Base-by-base conservation (phyloP, 2,888 invertebrate genomes). In the Glyphotaelius pellucidus region DNA sequence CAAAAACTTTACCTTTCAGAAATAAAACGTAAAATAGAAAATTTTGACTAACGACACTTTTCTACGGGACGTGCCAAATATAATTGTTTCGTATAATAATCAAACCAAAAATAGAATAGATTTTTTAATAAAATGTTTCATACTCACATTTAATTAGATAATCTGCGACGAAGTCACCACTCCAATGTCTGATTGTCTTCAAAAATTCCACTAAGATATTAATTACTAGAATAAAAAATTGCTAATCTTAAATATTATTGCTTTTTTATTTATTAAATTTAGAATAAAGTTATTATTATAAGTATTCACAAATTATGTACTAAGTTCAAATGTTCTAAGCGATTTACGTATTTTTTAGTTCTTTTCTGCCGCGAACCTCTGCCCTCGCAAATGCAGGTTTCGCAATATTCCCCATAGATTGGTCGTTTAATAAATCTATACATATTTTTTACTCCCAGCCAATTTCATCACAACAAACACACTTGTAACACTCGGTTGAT, bases 351-450 rank as follows among this genome's bases (percentile, higher is more conserved):
- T 67, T 90, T 90, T 84, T 67, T 90, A 79, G 52, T 90, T 79
- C 80, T 90, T 85, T 85, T 85, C 30, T 90, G 90, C 35, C 80
- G 67, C 30, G 85, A 90, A 14, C 85, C 52, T 79, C 80, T 67
- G 35, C 90, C 90, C 15, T 84, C 67, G 42, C 85, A 79, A n/a
- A 42, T 52, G 90, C 35, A 38, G 32, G 80, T 35, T 30, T 67
- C 67, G 42, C 85, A 67, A 85, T 35, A 67, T 35, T 84, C 85
- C 38, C 85, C 79, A 79, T 85, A 85, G 25, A 90, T 52, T 83
- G 90, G 90, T 81, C 84, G 81, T 81, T 83, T 83, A 90, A 31
- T 90, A 38, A 90, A 35, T 85, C 90, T 79, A 42, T 32, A 90
- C 90, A 90, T 90, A 90, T 90, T 90, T 90, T 80, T 86, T 32